Conservation (phyloP, 2,888 invertebrate species). For the Oxytorus armatus region DNA sequence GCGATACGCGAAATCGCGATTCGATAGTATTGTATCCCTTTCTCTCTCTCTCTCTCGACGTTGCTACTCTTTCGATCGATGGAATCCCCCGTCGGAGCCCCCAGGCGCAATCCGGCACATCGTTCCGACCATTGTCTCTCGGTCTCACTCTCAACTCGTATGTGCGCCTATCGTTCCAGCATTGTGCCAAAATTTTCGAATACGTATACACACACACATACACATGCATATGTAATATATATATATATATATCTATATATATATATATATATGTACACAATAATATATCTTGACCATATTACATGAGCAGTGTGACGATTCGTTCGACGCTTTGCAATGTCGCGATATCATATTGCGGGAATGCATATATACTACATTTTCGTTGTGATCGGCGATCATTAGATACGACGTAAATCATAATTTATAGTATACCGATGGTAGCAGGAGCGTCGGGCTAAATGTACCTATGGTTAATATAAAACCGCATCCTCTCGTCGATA, state of each 20-base stretch:
- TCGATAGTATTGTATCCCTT: conserved; percentile 47
- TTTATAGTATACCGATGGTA: conserved; percentile 33
- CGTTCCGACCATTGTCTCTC: conserved; percentile 47
- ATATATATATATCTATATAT: conserved; percentile 8
- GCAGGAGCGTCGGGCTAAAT: neutral
- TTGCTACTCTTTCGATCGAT: conserved; percentile 62
- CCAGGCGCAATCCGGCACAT: conserved; percentile 61
- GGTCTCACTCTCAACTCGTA: conserved; percentile 6
- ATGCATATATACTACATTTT: conserved; percentile 50
- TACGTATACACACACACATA: conserved; percentile 19
- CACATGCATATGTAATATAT: neutral
- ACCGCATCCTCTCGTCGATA: neutral
- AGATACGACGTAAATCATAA: conserved; percentile 57
- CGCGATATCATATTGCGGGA: conserved; percentile 53
- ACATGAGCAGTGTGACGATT: conserved; percentile 35
- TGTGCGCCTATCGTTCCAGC: conserved; percentile 38
- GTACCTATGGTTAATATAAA: conserved; percentile 7
- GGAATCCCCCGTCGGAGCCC: conserved; percentile 57
- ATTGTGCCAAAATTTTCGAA: conserved; percentile 61
- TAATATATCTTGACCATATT: conserved; percentile 36
- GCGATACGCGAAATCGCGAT: conserved; percentile 69
- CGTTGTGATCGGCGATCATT: conserved; percentile 44
- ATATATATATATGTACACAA: conserved; percentile 13
- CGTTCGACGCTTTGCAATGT: conserved; percentile 31
- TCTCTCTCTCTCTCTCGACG: conserved; percentile 11